These are phyloP conservation scores for Cantharis flavilabris DNA, from an alignment of 2,888 invertebrate species.

Conservation along the genomic window DNA sequence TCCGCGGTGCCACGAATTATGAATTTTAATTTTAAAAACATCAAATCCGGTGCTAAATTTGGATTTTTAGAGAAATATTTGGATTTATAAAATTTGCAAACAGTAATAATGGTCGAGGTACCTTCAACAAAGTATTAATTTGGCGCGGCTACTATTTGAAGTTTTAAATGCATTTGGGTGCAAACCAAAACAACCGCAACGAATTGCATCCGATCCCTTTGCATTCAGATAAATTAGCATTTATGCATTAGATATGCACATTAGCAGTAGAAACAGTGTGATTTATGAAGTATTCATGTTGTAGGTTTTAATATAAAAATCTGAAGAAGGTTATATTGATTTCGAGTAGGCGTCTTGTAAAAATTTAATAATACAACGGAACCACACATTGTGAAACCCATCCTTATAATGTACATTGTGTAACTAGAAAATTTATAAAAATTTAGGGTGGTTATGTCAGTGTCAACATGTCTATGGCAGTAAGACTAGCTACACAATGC, in stretches of 20 bases:
- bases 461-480: constrained; percentile 31
- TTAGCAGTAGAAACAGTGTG: neutral
- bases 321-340: neutral
- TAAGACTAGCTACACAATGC: constrained; percentile 27
- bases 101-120: neutral
- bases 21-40: neutral
- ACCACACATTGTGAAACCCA: neutral
- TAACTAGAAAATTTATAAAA: constrained; percentile 3
- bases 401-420: neutral
- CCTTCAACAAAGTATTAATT: neutral
- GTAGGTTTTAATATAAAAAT: neutral
- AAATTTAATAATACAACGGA: neutral
- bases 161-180: neutral
- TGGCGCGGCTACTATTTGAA: neutral
- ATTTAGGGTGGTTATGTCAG: constrained; percentile 25
- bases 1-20: neutral
- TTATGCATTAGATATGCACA: neutral
- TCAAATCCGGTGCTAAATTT: neutral
- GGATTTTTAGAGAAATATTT: neutral
- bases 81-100: neutral
- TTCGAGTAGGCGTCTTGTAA: neutral
- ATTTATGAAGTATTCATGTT: neutral
- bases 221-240: neutral
- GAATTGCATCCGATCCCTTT: neutral
- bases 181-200: neutral